A percentile compares a stretch with the other conserved stretches of the same genome.
phyloP scores from a whole-genome alignment of 2,888 invertebrate species.

The Teleogryllus oceanicus region DNA sequence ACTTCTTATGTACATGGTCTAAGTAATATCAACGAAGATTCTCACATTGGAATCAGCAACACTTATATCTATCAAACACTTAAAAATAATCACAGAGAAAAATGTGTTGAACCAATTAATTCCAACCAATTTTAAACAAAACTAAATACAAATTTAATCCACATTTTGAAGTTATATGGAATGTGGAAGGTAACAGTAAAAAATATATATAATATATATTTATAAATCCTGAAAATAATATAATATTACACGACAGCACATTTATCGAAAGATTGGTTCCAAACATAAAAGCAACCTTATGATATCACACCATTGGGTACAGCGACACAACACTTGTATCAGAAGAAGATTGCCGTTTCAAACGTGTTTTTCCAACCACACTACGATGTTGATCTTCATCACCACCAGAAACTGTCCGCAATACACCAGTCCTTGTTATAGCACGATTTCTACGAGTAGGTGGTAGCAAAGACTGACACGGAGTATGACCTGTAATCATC shows the following conservation, averaged over 20 bases:
- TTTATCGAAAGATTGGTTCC: conserved; percentile 5
- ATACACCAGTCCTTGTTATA: conserved; percentile 1
- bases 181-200: conserved; percentile 19
- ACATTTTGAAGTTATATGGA: background rate
- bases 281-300: background rate
- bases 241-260: background rate
- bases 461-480: background rate
- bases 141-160: too few species aligned
- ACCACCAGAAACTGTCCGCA: conserved; percentile 22
- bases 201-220: conserved; percentile 2
- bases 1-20: background rate
- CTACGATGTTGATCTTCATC: conserved; percentile 18
- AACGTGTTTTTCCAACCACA: conserved; percentile 37
- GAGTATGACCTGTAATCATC: background rate
- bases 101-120: too few species aligned
- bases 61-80: background rate
- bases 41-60: conserved; percentile 1
- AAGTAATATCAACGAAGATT: conserved; percentile 1
- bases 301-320: conserved; percentile 44
- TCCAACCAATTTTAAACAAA: too few species aligned
- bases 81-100: conserved; percentile 18
- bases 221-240: background rate
- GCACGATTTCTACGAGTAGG: background rate
- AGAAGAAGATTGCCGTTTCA: conserved; percentile 49
- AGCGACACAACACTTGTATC: conserved; percentile 45